Evolutionary conservation across 2,888 invertebrate species (phyloP).

Genomic region (Eupithecia vulgata): DNA sequence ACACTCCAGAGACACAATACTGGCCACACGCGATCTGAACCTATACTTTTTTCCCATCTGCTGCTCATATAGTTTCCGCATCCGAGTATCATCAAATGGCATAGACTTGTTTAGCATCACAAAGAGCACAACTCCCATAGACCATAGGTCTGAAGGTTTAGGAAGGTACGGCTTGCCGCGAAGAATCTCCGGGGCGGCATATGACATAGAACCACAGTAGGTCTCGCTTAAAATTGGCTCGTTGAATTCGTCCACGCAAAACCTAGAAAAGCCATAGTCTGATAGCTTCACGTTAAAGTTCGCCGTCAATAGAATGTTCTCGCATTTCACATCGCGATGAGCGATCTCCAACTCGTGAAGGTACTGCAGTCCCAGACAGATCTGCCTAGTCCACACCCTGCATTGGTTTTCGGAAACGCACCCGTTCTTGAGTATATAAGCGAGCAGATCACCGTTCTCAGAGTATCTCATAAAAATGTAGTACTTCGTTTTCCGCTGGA

Average conservation of each 20-base stretch:
- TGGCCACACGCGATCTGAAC: constrained; percentile 85
- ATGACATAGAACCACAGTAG: constrained; percentile 94
- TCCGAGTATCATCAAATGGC: constrained; percentile 92
- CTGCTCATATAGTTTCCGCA: constrained; percentile 87
- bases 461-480: constrained; percentile 91
- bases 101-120: constrained; percentile 92
- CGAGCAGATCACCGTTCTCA: constrained; percentile 91
- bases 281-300: constrained; percentile 91
- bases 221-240: constrained; percentile 87
- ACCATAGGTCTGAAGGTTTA: constrained; percentile 91
- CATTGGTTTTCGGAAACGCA: constrained; percentile 87
- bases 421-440: constrained; percentile 88
- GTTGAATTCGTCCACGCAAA: constrained; percentile 68
- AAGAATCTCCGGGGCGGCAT: constrained; percentile 94
- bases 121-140: constrained; percentile 90
- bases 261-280: constrained; percentile 91
- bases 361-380: constrained; percentile 88
- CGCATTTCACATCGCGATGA: constrained; percentile 93
- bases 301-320: constrained; percentile 88
- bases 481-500: constrained; percentile 88
- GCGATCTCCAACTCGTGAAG: constrained; percentile 89
- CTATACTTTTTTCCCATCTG: constrained; percentile 86
- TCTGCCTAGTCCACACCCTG: constrained; percentile 88
- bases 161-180: constrained; percentile 89
- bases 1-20: constrained; percentile 82